Evolutionary conservation across 2,797 vertebrate genomes (phyloP).

Genomic region (Phrynocephalus guinanensis): DNA sequence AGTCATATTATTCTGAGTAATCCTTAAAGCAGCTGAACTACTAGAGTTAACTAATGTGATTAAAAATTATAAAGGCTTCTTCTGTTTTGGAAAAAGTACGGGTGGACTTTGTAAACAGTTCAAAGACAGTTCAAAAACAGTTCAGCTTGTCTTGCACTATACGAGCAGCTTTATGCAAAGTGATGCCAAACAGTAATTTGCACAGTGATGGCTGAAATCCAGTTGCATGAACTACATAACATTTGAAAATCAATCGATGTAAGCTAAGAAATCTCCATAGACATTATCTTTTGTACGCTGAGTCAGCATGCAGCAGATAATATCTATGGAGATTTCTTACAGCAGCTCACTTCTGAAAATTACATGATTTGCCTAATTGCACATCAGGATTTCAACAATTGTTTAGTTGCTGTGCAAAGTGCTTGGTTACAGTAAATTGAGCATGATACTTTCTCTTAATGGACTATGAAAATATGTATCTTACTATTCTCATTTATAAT

Average conservation of each 20-base stretch:
- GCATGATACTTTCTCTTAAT: background rate
- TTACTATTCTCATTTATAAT: background rate
- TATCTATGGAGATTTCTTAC: too few species aligned
- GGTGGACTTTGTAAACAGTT: slow-evolving; percentile 15
- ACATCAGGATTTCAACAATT: too few species aligned
- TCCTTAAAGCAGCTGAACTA: slow-evolving; percentile 60
- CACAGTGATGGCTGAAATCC: too few species aligned
- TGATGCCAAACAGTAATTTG: background rate
- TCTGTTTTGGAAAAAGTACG: background rate
- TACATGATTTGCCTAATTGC: too few species aligned
- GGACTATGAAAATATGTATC: slow-evolving; percentile 4
- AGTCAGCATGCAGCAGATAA: background rate
- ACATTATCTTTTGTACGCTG: too few species aligned
- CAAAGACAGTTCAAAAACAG: slow-evolving; percentile 11
- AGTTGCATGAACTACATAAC: too few species aligned
- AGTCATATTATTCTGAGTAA: slow-evolving; percentile 59
- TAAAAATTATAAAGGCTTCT: slow-evolving; percentile 26
- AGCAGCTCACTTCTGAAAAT: too few species aligned
- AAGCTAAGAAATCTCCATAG: too few species aligned
- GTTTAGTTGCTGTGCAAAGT: background rate
- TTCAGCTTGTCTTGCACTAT: background rate
- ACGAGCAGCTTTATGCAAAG: background rate
- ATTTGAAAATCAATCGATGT: background rate
- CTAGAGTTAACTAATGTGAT: slow-evolving; percentile 46
- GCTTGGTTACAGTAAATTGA: background rate